Conservation (phyloP, 2,888 invertebrate species). For the Nemotelus nigrinus region DNA sequence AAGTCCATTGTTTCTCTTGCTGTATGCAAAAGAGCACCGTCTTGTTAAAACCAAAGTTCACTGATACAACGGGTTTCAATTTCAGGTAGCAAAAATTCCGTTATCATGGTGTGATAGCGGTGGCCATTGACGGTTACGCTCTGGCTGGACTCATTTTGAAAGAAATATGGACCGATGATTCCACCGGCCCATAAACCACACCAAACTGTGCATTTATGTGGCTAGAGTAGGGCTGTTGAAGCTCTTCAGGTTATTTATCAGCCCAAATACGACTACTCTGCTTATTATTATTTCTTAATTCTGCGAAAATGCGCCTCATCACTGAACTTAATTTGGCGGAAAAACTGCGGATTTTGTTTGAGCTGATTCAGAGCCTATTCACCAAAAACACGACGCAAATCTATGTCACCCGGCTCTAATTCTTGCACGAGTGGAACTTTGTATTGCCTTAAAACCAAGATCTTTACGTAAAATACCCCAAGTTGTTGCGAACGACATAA, state of each 20-base stretch:
- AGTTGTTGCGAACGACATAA: conserved; percentile 46
- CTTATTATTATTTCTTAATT: not conserved
- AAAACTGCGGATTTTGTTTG: not conserved
- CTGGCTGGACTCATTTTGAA: no score
- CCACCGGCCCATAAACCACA: not conserved
- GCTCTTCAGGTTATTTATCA: no score
- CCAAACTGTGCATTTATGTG: not conserved
- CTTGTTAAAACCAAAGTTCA: no score
- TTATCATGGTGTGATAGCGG: no score
- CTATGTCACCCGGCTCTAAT: not conserved
- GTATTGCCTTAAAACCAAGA: conserved; percentile 23
- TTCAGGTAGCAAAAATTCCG: no score
- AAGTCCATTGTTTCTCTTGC: no score
- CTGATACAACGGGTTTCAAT: not conserved
- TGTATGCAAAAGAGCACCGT: no score
- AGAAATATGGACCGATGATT: no score
- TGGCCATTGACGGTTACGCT: no score
- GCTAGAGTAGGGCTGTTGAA: not conserved
- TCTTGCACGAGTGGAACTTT: conserved; percentile 19
- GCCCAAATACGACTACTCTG: no score
- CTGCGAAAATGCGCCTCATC: not conserved
- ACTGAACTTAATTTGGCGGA: not conserved
- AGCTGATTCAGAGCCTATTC: not conserved
- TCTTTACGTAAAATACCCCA: conserved; percentile 29
- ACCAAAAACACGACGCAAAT: not conserved